A percentile compares a stretch with the other conserved stretches of the same genome.
Evolutionary conservation across 2,888 invertebrate genomes (phyloP).

Genomic region (Cremastobaeus sp.): DNA sequence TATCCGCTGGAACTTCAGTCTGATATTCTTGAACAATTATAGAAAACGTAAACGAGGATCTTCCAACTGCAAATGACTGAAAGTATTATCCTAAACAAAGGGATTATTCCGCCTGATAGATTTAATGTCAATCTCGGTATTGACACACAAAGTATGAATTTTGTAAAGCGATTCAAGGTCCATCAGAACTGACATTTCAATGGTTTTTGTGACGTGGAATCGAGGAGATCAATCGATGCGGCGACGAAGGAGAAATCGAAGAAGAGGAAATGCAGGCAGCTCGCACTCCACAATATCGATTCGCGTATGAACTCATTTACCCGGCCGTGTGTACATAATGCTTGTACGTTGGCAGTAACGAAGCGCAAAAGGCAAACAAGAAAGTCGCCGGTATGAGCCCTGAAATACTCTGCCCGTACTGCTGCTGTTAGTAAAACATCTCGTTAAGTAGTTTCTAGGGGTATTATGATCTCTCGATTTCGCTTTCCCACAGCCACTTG

Average conservation of each 20-base stretch:
- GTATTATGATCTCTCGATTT: slow-evolving; percentile 47
- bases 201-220: slow-evolving; percentile 10
- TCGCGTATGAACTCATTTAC: slow-evolving; percentile 41
- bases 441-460: slow-evolving; percentile 48
- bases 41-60: too few relatives aligned
- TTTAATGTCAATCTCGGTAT: neutral
- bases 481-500: slow-evolving; percentile 43
- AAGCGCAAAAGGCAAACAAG: slow-evolving; percentile 56
- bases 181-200: slow-evolving; percentile 12
- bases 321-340: slow-evolving; percentile 32
- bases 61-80: too few relatives aligned
- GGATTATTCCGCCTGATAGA: too few relatives aligned
- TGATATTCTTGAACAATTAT: too few relatives aligned
- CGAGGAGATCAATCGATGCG: slow-evolving; percentile 26
- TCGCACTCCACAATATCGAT: slow-evolving; percentile 22
- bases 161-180: slow-evolving; percentile 2
- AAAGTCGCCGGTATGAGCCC: slow-evolving; percentile 41
- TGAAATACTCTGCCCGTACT: slow-evolving; percentile 40
- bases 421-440: slow-evolving; percentile 41
- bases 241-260: slow-evolving; percentile 28
- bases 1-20: too few relatives aligned
- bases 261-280: slow-evolving; percentile 23
- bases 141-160: slow-evolving; percentile 8
- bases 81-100: too few relatives aligned
- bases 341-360: slow-evolving; percentile 39